These are phyloP conservation scores for Chrysolophus pictus DNA, from an alignment of 2,797 vertebrate genomes.

Conservation along the genomic window DNA sequence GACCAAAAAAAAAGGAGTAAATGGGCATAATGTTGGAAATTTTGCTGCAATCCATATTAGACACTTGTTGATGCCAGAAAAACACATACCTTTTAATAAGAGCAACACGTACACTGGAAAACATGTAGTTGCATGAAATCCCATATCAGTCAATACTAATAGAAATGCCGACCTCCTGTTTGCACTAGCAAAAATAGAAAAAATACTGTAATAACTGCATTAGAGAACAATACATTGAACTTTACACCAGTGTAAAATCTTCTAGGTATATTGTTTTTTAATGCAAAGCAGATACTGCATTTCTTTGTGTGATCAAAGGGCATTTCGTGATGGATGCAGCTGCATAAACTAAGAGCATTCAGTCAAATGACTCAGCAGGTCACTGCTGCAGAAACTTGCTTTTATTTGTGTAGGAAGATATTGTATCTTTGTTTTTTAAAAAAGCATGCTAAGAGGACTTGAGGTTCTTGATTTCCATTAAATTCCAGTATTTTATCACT, in stretches of 20 bases:
- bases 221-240: background rate
- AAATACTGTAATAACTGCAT: background rate
- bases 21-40: background rate
- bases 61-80: background rate
- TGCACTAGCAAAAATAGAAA: background rate
- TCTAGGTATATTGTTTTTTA: background rate
- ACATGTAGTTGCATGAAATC: background rate
- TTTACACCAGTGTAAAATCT: background rate
- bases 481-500: background rate
- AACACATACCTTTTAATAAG: background rate
- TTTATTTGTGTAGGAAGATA: constrained; percentile 24
- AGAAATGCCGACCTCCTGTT: background rate
- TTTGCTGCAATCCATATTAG: background rate
- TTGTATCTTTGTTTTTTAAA: background rate
- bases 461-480: background rate
- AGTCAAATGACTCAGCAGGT: constrained; percentile 19
- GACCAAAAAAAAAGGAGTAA: background rate
- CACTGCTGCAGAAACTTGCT: background rate
- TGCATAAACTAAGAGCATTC: constrained; percentile 50
- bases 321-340: background rate
- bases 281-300: constrained; percentile 35
- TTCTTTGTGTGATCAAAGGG: constrained; percentile 19
- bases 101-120: background rate
- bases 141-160: background rate
- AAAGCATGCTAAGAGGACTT: background rate